Evolutionary conservation across 2,888 invertebrate genomes (phyloP), one percentile per base, ranked within the genome.

Genomic region (Lycocerus yunnanus): DNA sequence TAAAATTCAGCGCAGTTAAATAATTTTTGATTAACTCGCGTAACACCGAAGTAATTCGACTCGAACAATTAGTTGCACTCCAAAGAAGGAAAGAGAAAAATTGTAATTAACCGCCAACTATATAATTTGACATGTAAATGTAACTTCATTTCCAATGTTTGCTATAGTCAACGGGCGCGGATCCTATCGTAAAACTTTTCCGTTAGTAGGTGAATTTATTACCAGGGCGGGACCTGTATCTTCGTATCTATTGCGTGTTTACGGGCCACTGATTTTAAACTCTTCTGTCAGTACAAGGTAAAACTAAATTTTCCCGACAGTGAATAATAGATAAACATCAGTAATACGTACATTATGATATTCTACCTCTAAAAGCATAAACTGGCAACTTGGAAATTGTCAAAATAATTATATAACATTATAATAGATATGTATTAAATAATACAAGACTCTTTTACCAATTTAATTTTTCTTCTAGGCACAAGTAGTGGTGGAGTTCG

Each of bases 201-300:
- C 68, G 63, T 69, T 76, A 69, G 21, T 58, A 58, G 15, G 66
- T 43, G 66, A 67, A 77, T 77, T 77, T 77, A 77, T 77, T 69
- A 66, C 70, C 21, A 66, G 63, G 77, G 77, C 72, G 77, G 72
- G 58, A 66, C 71, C 74, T 77, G 71, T 77, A 77, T 75, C 77
- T 77, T 71, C 66, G 69, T 70, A 77, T 75, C 77, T 75, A 77
- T 77, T 75, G 77, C 77, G 75, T 77, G 77, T 68, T 77, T 77
- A 71, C 72, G 66, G 72, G 72, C 77, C 69, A 77, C 77, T 71
- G 75, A 75, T 75, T 77, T 77, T 69, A 76, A 76, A 71, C 71
- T 73, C 68, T 76, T 73, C 68, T 71, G 70, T 65, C 71, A 73
- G 72, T 66, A 71, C 66, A 69, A 68, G 69, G 71, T 75, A 71